Conservation (phyloP, 2,888 invertebrate species). For the Orthonevra nobilis region DNA sequence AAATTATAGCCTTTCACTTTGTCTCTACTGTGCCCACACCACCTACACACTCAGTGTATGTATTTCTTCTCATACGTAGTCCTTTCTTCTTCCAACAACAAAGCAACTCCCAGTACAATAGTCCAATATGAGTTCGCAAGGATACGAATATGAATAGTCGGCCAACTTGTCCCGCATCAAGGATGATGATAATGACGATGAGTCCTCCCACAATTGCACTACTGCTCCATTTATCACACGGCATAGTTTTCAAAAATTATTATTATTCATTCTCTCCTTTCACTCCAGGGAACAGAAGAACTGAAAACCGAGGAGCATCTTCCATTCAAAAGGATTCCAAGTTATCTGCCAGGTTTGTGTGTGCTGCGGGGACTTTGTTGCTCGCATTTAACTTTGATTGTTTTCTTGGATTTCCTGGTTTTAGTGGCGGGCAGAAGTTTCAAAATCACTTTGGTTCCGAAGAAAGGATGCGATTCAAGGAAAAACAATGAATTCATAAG, state of each 20-base stretch:
- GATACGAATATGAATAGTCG: slow-evolving; percentile 4
- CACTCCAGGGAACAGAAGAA: slow-evolving; percentile 29
- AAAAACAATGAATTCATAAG: too few species aligned
- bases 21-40: not conserved
- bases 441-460: not conserved
- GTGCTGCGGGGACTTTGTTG: slow-evolving; percentile 13
- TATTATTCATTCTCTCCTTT: slow-evolving; percentile 31
- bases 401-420: slow-evolving; percentile 45
- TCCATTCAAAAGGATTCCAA: slow-evolving; percentile 23
- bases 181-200: slow-evolving; percentile 10
- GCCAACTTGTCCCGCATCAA: slow-evolving; percentile 1
- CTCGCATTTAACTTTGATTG: slow-evolving; percentile 29
- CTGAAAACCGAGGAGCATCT: slow-evolving; percentile 3
- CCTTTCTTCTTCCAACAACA: slow-evolving; percentile 11
- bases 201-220: slow-evolving; percentile 44
- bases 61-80: too few species aligned
- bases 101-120: slow-evolving; percentile 22
- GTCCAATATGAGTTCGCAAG: slow-evolving; percentile 38
- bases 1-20: slow-evolving; percentile 47
- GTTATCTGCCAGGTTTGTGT: slow-evolving; percentile 40
- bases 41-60: slow-evolving; percentile 4
- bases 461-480: too few species aligned
- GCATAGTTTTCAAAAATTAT: slow-evolving; percentile 55
- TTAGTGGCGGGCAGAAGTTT: not conserved
- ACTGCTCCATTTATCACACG: slow-evolving; percentile 63